Base-by-base conservation (phyloP, 2,888 invertebrate genomes). In the Megastigmus dorsalis region DNA sequence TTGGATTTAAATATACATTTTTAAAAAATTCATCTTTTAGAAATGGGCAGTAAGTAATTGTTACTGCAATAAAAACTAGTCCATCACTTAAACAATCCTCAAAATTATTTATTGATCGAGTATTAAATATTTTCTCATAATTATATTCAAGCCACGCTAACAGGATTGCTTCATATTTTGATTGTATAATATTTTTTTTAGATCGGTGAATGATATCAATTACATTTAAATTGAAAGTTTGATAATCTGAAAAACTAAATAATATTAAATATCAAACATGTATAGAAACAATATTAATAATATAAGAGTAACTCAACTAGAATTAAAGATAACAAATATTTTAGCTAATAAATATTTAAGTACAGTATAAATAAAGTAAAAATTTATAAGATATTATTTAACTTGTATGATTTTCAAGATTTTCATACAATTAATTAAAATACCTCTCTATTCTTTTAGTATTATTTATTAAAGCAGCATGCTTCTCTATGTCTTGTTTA, bases 1-100 rank as follows among this genome's bases (percentile, higher is more conserved):
- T n/a, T 2, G 90, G 88, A 26, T 84, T 79, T 43, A 89, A 78
- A 80, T 90, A 90, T 79, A 90, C 88, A 70, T 90, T 89, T 26
- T 81, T 78, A 43, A 90, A 87, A 79, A 89, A 90, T 59, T 89
- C 85, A 0, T 89, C 83, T 33, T 82, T 82, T 45, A 93, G 81
- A 82, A 91, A 93, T 0, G 92, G 90, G 81, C 93, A 93, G 79
- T 91, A 90, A 55, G 88, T 88, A n/a, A 89, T 84, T 55, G 92
- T 90, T 3, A 90, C 86, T 5, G 91, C 90, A 54, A 90, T 89
- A 28, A 93, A 82, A 20, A 91, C 91, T 28, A 92, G 82, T 1
- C 92, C 90, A 79, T 93, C 91, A 23, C 86, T 84, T 43, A 93
- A 83, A 83, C 91, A 91, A 0, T 84, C 83, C 1, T 90, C 89